A percentile compares a stretch with the other conserved stretches of the same genome.
Evolutionary conservation across 2,888 invertebrate species (phyloP).

Genomic region (Dugesia japonica): DNA sequence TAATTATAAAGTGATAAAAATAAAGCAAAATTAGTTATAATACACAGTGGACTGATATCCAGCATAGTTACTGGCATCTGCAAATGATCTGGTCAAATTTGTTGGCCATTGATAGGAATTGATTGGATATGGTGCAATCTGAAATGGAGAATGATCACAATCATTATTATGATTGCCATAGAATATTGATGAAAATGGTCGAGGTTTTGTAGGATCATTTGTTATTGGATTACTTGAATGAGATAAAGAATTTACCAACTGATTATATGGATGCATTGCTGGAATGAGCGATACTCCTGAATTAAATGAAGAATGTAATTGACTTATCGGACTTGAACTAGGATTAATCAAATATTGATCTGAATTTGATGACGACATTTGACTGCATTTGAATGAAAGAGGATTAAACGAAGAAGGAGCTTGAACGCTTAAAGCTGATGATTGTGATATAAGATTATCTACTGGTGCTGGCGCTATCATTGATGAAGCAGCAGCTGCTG

Average conservation of each 20-base stretch:
- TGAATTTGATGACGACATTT: constrained; percentile 8
- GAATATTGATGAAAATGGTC: not conserved
- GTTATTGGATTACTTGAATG: not conserved
- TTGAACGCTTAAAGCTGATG: not conserved
- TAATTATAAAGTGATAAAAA: constrained; percentile 4
- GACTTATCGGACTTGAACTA: not conserved
- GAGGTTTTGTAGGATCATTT: not conserved
- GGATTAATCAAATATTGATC: constrained; percentile 1
- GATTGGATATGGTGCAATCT: not conserved
- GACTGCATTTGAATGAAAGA: not conserved
- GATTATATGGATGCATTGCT: constrained; percentile 5
- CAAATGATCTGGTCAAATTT: constrained; percentile 2
- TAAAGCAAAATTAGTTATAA: not conserved
- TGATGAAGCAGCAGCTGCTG: not conserved
- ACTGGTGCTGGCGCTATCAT: not conserved
- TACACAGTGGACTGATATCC: constrained; percentile 6
- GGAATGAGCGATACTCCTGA: not conserved
- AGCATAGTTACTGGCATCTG: not conserved
- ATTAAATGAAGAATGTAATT: constrained; percentile 7
- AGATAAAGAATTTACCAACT: not conserved
- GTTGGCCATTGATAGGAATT: constrained; percentile 16
- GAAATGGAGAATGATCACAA: not conserved
- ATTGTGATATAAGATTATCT: not conserved
- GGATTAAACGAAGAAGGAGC: not conserved
- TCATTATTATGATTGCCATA: constrained; percentile 8